Evolutionary conservation across 2,888 invertebrate species (phyloP).

Genomic region (Blastobasis adustella): DNA sequence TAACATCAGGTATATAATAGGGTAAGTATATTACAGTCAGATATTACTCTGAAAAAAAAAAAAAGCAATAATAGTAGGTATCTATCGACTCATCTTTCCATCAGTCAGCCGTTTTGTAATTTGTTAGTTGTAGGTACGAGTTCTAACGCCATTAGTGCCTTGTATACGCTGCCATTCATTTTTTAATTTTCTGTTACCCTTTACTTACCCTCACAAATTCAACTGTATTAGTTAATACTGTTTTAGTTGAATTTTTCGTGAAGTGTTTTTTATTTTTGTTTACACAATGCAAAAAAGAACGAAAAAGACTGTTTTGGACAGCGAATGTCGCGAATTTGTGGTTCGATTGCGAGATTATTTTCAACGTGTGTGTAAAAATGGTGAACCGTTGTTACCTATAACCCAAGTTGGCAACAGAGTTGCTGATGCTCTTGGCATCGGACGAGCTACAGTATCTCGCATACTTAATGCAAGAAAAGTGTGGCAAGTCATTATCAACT

Average conservation of each 20-base stretch:
- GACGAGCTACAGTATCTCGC: conserved; percentile 5
- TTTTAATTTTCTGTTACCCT: no score
- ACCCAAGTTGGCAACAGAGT: conserved; percentile 5
- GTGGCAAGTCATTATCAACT: not conserved
- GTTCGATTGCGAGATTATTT: conserved; percentile 4
- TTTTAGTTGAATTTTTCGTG: not conserved
- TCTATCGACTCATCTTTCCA: no score
- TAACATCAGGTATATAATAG: no score
- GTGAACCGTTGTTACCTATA: conserved; percentile 8
- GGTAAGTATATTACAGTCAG: no score
- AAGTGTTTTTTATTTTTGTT: not conserved
- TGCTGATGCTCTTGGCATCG: conserved; percentile 7
- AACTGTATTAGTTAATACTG: not conserved
- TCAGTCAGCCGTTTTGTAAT: no score
- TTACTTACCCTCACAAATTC: no score
- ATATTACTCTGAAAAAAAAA: no score
- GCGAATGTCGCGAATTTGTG: conserved; percentile 4
- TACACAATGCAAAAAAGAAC: not conserved
- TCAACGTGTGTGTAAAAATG: conserved; percentile 6
- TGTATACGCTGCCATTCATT: no score
- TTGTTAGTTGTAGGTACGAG: no score
- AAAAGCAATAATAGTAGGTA: no score
- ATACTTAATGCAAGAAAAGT: conserved; percentile 12
- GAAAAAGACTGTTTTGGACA: conserved; percentile 2
- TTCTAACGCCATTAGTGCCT: no score